phyloP scores from a whole-genome alignment of 2,888 invertebrate genomes.

The Brachylomia viminalis region DNA sequence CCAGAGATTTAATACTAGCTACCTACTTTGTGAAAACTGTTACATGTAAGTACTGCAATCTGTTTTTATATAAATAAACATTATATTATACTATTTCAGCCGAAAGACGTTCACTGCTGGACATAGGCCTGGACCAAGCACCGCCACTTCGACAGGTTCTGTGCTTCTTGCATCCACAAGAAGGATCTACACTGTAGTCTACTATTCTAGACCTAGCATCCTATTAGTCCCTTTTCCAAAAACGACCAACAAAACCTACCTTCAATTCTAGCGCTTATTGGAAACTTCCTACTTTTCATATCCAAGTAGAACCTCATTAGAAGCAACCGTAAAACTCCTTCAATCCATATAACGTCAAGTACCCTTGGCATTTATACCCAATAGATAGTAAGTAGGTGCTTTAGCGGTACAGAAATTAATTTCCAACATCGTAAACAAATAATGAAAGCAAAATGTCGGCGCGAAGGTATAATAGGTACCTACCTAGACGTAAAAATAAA shows the following conservation, averaged over 20 bases:
- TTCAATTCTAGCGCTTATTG: background rate
- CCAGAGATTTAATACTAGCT: no score
- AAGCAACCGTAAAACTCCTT: background rate
- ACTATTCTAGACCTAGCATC: background rate
- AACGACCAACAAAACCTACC: background rate
- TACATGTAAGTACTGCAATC: no score
- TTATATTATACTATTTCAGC: no score
- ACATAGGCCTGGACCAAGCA: background rate
- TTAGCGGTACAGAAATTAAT: slow-evolving; percentile 59
- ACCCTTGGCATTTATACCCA: slow-evolving; percentile 39
- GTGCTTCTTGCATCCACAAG: background rate
- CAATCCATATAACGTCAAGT: slow-evolving; percentile 17
- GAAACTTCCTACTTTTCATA: background rate
- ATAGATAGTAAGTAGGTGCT: slow-evolving; percentile 42
- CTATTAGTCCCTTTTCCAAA: background rate
- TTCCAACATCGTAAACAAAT: slow-evolving; percentile 63
- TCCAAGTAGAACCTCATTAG: slow-evolving; percentile 27
- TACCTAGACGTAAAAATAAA: slow-evolving; percentile 78
- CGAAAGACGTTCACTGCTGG: background rate
- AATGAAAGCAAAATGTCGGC: slow-evolving; percentile 73
- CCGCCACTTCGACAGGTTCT: background rate
- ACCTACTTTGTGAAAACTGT: no score
- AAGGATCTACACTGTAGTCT: background rate
- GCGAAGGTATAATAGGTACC: slow-evolving; percentile 62
- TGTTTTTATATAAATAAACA: no score